Evolutionary conservation across 2,797 vertebrate genomes (phyloP), one percentile per base, ranked within the genome.

Genomic region (Channallabes apus): DNA sequence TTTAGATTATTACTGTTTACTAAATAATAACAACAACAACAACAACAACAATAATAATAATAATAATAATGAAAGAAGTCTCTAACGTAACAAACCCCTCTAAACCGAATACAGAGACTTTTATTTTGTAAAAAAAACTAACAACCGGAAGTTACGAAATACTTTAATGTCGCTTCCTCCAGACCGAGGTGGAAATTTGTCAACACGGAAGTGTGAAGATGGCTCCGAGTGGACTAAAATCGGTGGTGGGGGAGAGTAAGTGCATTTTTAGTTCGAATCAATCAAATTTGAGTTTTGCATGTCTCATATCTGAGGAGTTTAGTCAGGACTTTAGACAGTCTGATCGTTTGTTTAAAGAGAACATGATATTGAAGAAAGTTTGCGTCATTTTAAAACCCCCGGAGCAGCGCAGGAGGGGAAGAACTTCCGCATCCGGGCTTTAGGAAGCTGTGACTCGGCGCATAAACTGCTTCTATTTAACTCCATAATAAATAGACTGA

Each of bases 221-320:
- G 95, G 95, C 95, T 92, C 94, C 95, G 86, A 93, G 87, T 88
- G 95, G 95, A 80, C 91, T 96, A 80, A 96, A 96, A 87, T 93
- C 94, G 82, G 86, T 96, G 61, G 95, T 95, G 0, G 94, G 94
- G 67, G 95, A 96, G 83, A 96, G 95, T 96, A 94, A 95, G 95
- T 94, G 69, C 79, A 0, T 15, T 9, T 69, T 71, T 59, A 59
- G 17, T n/a, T 14, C 17, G 12, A n/a, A 12, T 18, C 3, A 24
- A 2, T 5, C 2, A 78, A 17, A 51, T 1, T 0, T 62, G 3
- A 35, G 85, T 65, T 18, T 0, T 81, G 22, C 8, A 35, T 51
- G 18, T 46, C 2, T 1, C 54, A 5, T 76, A 22, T 3, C 0
- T 65, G 65, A 80, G 3, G 46, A 0, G 24, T 24, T 9, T 3